Evolutionary conservation across 1,140 invertebrate genomes (phyloP), one percentile per base, ranked within the genome.

Genomic region (Dryas iulia): DNA sequence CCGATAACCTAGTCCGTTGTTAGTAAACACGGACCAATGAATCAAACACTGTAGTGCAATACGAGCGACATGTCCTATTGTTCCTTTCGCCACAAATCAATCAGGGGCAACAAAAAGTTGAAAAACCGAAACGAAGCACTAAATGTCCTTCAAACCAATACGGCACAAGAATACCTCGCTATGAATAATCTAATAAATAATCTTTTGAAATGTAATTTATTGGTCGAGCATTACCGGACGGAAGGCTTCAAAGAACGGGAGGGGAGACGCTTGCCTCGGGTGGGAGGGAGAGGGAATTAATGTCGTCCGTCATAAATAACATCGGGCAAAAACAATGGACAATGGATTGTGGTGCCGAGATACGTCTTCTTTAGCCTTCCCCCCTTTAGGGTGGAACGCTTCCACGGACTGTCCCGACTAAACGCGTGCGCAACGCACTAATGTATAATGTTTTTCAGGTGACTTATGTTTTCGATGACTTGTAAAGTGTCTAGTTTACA

Each of bases 171-270:
- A 79, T 81, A 78, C 73, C 75, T 79, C 76, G 77, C 84, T 77
- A 87, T 89, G 89, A 91, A 91, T 91, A 91, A 91, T 87, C 84
- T 89, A 89, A 91, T 91, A 91, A 91, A 91, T 91, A 89, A 91
- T 89, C 81, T 90, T 87, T 84, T 83, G 82, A 80, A 85, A 78
- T 76, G 73, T 87, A 84, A 89, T 89, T 91, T 91, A 91, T 91
- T 84, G 84, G 85, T 78, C 76, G 76, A 75, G 79, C 78, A 84
- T 86, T 85, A 88, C 82, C 77, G 82, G 83, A 87, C 86, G 85
- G 86, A 87, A 89, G 85, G 86, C 76, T 78, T 57, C 74, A 35
- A 62, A 31, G 77, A 81, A 74, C 28, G 76, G 64, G 80, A 83
- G 33, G 59, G 56, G 24, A 28, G 60, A 65, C 18, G 18, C 62